phyloP scores from a whole-genome alignment of 1,140 invertebrate genomes.

The Zaprionus camerounensis region DNA sequence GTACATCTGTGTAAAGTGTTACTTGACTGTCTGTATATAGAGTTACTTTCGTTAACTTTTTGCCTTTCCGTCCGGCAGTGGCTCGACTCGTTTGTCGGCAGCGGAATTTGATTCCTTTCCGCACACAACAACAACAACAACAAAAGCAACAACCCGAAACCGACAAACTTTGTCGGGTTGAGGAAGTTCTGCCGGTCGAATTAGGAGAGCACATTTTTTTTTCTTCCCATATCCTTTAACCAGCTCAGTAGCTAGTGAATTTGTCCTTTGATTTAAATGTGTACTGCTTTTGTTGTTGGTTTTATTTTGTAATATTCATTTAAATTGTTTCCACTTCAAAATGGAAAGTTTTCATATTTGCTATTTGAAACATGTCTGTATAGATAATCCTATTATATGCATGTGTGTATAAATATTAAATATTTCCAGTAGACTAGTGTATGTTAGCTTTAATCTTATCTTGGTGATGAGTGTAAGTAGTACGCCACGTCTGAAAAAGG shows the following conservation, averaged over 20 bases:
- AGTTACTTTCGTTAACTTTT: neutral
- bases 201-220: neutral
- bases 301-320: neutral
- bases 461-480: conserved; percentile 17
- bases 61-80: neutral
- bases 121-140: neutral
- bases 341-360: neutral
- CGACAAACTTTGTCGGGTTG: conserved; percentile 5
- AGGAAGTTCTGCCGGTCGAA: neutral
- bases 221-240: neutral
- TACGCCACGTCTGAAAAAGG: conserved; percentile 29
- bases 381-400: neutral
- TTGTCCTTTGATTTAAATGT: neutral
- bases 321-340: conserved; percentile 1
- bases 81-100: neutral
- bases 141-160: neutral
- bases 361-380: neutral
- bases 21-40: neutral
- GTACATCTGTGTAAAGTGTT: no score
- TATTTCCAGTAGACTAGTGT: conserved; percentile 1
- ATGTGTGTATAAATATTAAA: neutral
- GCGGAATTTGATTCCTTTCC: conserved; percentile 1
- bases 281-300: neutral
- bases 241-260: neutral
- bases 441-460: conserved; percentile 45